Base-by-base conservation (phyloP, 2,888 invertebrate genomes). In the Nomada ruficornis region DNA sequence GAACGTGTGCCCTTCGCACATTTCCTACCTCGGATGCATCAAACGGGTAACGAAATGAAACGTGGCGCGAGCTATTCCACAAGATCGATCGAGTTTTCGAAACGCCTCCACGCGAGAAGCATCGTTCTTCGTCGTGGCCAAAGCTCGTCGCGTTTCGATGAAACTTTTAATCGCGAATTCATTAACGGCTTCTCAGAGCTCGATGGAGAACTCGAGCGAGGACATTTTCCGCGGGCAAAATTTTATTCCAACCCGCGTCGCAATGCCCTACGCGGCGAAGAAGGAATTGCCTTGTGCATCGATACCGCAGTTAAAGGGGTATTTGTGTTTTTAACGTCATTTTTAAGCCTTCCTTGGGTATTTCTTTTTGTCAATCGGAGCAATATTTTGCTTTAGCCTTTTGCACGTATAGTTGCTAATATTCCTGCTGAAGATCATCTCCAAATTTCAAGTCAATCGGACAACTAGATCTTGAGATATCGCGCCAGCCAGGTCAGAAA, bases 11-110 rank as follows among this genome's bases (percentile, higher is more conserved):
- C 80, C 80, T 84, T 80, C 79, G 75, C 67, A 83, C 82, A 82
- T 88, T 90, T 87, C 87, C 86, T 86, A 83, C 68, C 62, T 72
- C 29, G 20, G 82, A 70, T 72, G 79, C 88, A 85, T 89, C 88
- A 86, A 89, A 89, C 87, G 83, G 85, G 86, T 74, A 83, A 85
- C 85, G 89, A 89, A 90, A 89, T 85, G 67, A 67, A 72, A 57
- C 67, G 52, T 42, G 52, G 62, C 59, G 57, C 64, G 36, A 20
- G 50, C 52, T 26, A 65, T 60, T 60, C 71, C 44, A n/a, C 20
- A 26, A 47, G 73, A 70, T 71, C 75, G 75, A 69, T 73, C 60
- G 74, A 64, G 10, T 20, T 47, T n/a, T 18, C 52, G 15, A 62
- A 36, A 63, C 42, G 42, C 26, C 20, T 20, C 20, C 13, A n/a